Evolutionary conservation across 2,113 vertebrate species (phyloP).

Genomic region (Lipotes vexillifer): DNA sequence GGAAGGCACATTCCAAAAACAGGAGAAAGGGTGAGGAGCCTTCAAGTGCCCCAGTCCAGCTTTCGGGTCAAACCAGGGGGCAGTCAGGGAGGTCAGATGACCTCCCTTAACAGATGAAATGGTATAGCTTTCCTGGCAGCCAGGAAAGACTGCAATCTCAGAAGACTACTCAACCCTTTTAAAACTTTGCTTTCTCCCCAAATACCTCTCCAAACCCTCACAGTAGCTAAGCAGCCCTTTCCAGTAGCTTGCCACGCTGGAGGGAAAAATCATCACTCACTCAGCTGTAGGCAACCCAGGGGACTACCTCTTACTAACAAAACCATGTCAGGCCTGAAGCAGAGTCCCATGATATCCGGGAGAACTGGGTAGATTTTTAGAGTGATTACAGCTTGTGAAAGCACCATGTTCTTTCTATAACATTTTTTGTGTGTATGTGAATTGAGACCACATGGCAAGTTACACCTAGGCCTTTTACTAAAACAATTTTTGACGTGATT

Average conservation of each 20-base stretch:
- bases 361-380: background rate
- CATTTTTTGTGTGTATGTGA: background rate
- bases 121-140: background rate
- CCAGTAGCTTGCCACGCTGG: background rate
- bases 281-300: background rate
- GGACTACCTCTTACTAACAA: background rate
- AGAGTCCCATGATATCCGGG: background rate
- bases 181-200: background rate
- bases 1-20: background rate
- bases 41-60: background rate
- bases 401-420: background rate
- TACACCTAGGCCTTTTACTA: background rate
- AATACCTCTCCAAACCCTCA: background rate
- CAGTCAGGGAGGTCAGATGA: background rate
- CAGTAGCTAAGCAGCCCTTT: background rate
- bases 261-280: background rate
- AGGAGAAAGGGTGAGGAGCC: background rate
- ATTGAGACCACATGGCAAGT: background rate
- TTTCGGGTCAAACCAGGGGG: background rate
- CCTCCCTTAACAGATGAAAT: background rate
- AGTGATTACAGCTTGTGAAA: background rate
- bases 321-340: background rate
- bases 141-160: background rate
- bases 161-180: background rate
- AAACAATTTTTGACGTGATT: conserved; percentile 4